These are phyloP conservation scores for Camelus bactrianus DNA, from an alignment of 2,113 vertebrate genomes.

Conservation along the genomic window DNA sequence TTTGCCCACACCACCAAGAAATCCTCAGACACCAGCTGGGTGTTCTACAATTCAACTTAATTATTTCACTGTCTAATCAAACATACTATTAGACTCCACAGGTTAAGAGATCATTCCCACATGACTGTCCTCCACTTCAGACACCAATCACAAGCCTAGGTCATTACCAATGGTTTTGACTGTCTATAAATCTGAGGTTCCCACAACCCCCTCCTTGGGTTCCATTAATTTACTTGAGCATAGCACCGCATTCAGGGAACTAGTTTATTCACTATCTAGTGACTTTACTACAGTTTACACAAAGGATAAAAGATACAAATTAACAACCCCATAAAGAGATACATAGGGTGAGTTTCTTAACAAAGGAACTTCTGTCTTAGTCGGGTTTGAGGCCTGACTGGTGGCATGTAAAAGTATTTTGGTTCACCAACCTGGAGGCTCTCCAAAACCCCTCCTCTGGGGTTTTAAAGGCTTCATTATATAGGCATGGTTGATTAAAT, in stretches of 20 bases:
- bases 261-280: background rate
- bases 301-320: background rate
- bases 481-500: background rate
- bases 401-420: background rate
- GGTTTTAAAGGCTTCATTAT: background rate
- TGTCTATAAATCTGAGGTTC: background rate
- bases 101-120: background rate
- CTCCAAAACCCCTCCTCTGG: background rate
- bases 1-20: background rate
- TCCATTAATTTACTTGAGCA: background rate
- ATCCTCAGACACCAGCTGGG: background rate
- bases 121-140: background rate
- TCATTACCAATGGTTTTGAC: background rate
- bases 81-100: background rate
- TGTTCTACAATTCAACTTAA: background rate
- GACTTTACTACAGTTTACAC: background rate
- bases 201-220: background rate
- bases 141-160: background rate
- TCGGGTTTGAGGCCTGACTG: background rate
- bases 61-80: background rate
- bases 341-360: background rate
- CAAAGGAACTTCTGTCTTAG: background rate
- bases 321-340: background rate
- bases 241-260: background rate
- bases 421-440: background rate